Evolutionary conservation across 2,797 vertebrate genomes (phyloP).

Genomic region (Poeciliopsis turneri): DNA sequence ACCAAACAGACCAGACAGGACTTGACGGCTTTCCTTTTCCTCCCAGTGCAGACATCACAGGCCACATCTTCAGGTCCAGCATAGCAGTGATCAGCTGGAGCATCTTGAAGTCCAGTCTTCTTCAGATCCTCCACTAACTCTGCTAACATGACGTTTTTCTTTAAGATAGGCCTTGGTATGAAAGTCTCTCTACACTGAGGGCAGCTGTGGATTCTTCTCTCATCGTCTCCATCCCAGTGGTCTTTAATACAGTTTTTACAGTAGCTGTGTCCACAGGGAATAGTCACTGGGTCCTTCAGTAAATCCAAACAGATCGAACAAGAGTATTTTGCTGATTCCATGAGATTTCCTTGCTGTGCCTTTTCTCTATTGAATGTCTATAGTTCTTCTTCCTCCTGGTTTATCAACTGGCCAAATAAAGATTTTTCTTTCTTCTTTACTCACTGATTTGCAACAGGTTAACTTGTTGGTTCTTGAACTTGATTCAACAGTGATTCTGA

Average conservation of each 20-base stretch:
- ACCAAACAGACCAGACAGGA: neutral
- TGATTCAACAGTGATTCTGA: neutral
- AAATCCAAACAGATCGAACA: slow-evolving; percentile 16
- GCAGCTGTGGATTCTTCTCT: slow-evolving; percentile 2
- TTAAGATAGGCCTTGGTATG: slow-evolving; percentile 3
- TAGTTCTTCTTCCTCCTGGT: neutral
- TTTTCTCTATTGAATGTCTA: neutral
- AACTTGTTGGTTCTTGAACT: neutral
- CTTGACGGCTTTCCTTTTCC: neutral
- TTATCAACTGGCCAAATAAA: neutral
- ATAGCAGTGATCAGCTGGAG: neutral
- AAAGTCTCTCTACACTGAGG: slow-evolving; percentile 21
- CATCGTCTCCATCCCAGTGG: neutral
- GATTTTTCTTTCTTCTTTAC: neutral
- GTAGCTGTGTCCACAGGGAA: slow-evolving; percentile 4
- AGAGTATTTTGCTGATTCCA: neutral
- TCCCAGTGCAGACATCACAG: neutral
- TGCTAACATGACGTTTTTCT: slow-evolving; percentile 18
- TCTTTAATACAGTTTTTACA: slow-evolving; percentile 24
- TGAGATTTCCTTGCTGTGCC: neutral
- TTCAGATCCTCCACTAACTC: slow-evolving; percentile 12
- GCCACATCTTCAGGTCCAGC: neutral
- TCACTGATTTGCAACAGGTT: neutral
- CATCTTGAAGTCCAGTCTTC: slow-evolving; percentile 4
- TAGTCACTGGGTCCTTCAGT: slow-evolving; percentile 20